Base-by-base conservation (phyloP, 2,113 vertebrate genomes). In the Paraplagusia blochii region DNA sequence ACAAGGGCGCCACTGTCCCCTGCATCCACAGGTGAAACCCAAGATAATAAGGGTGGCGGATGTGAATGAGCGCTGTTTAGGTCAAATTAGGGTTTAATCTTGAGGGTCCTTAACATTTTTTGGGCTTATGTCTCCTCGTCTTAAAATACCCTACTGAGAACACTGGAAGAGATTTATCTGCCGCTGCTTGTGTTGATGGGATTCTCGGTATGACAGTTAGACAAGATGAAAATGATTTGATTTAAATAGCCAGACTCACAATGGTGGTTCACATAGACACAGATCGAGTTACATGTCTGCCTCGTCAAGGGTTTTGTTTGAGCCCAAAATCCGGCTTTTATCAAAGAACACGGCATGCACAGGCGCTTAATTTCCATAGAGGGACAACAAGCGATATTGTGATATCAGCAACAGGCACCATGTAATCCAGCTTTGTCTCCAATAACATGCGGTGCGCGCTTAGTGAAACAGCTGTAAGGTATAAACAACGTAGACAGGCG, bases 1-100 rank as follows among this genome's bases (percentile, higher is more conserved):
- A 90, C 84, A 89, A 88, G 86, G 82, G 81, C 74, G 67, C 44
- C 53, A 72, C 77, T 84, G 81, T 89, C 81, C 82, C 58, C 60
- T 58, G 61, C 61, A 79, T 77, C 76, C 63, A 67, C 63, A 61
- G 56, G 61, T 72, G 87, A 85, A 90, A 88, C 81, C 66, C 45
- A 80, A 85, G 76, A 74, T 51, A 40, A 72, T 43, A 70, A 59
- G 71, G 49, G 66, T 56, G 56, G 35, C 42, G 71, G 48, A 76
- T 49, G 78, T 62, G 69, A 80, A 69, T 79, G 52, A 40, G 39
- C 71, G 54, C 63, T 71, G 74, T 48, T 69, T 72, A 50, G 63
- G 53, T 74, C 72, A 82, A 81, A 85, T 82, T 70, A 77, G 73
- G 66, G 62, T 59, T 67, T 66, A 48, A 59, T 57, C 71, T 60